These are phyloP conservation scores for Monarcha castaneiventris DNA, from an alignment of 2,113 vertebrate species.

Conservation along the genomic window DNA sequence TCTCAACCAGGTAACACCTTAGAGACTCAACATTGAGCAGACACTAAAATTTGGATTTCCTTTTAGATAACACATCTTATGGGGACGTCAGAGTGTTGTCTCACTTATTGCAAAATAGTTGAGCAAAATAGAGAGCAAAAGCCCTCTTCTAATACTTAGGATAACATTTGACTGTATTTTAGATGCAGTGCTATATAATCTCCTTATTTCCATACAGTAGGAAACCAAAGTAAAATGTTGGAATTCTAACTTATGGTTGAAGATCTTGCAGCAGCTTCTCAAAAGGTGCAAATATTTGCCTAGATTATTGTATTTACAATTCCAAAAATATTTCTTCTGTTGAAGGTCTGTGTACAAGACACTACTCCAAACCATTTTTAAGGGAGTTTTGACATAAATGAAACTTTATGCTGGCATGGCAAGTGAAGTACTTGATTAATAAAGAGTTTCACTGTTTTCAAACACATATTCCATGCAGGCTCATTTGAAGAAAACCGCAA, in stretches of 20 bases:
- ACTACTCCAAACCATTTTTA: conserved; percentile 81
- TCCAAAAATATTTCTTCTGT: conserved; percentile 87
- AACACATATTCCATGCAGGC: conserved; percentile 94
- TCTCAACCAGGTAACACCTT: not conserved
- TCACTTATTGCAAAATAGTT: not conserved
- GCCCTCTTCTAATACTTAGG: not conserved
- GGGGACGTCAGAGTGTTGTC: not conserved
- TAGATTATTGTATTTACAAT: conserved; percentile 84
- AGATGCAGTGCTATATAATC: not conserved
- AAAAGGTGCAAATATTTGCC: conserved; percentile 76
- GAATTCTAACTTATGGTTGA: conserved; percentile 41
- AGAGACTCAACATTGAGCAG: not conserved
- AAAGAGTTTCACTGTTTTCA: conserved; percentile 94
- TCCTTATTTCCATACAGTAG: conserved; percentile 18
- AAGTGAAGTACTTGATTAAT: conserved; percentile 86
- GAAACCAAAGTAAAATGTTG: conserved; percentile 43
- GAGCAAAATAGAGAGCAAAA: not conserved
- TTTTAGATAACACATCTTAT: not conserved
- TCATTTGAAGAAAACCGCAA: conserved; percentile 92
- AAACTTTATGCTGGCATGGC: conserved; percentile 85
- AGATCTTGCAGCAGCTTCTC: conserved; percentile 66
- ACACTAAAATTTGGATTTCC: not conserved
- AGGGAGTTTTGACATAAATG: conserved; percentile 83
- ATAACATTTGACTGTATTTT: not conserved
- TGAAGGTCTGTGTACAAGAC: conserved; percentile 80